Evolutionary conservation across 2,797 vertebrate genomes (phyloP), one percentile per base, ranked within the genome.

Genomic region (Anolis apletophallus): DNA sequence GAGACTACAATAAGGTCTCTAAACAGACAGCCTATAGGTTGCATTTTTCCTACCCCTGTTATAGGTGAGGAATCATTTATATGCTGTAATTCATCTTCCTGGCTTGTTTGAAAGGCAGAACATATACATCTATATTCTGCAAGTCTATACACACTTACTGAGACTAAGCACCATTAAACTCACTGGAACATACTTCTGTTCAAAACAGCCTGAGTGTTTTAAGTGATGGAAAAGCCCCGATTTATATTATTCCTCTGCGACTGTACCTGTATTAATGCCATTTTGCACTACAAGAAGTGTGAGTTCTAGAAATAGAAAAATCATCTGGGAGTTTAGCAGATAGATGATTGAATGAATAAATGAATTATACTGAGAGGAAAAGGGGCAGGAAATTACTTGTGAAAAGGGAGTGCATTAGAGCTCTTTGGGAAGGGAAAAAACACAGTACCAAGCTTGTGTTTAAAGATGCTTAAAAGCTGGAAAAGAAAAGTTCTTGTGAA

Each of bases 311-410:
- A 90, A 85, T 85, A 84, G 54, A 89, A 79, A 69, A 88, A 40
- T 68, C 86, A 94, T 93, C 87, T 82, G 90, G 40, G 75, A 89
- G 86, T 71, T 52, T 46, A 91, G 90, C 61, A 90, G 55, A 64
- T 74, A 72, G 83, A 89, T 85, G 87, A 90, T 72, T 1, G 0
- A 72, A 61, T 76, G 89, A 92, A 89, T 64, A 64, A 11, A 29
- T 12, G 68, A 87, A 87, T 83, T 69, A 86, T 89, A 32, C 88
- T 94, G 86, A 83, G 72, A 90, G 88, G 74, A 61, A 40, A 69
- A 88, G 85, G 86, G 88, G 67, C 91, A 94, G 92, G 88, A 95
- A 95, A 94, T 94, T 94, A 92, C 90, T 93, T 92, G 83, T 92
- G 92, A 94, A 87, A 91, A 91, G 92, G 85, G 81, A 87, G 36